Conservation (phyloP, 2,888 invertebrate genomes). For the Thysanoteuthis rhombus region DNA sequence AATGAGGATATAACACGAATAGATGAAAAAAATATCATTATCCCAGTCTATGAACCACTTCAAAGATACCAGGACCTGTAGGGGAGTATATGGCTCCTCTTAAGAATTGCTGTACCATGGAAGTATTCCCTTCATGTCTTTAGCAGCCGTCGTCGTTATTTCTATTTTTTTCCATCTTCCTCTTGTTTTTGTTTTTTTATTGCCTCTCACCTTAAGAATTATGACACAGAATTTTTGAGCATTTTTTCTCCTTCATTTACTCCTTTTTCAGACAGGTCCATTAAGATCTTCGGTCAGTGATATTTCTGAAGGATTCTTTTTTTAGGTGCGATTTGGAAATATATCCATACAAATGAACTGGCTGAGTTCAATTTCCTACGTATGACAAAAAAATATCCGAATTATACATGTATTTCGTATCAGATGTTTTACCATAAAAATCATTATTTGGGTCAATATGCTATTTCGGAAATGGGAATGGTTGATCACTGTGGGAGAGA, state of each 20-base stretch:
- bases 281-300: background rate
- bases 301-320: background rate
- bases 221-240: background rate
- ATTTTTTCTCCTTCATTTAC: background rate
- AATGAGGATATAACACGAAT: too few relatives aligned
- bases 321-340: background rate
- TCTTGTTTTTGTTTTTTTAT: too few relatives aligned
- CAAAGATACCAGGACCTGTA: too few relatives aligned
- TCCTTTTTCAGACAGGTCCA: background rate
- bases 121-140: too few relatives aligned
- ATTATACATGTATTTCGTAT: background rate
- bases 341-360: background rate
- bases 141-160: too few relatives aligned
- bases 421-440: background rate
- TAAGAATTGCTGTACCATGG: too few relatives aligned
- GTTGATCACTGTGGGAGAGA: background rate
- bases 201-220: too few relatives aligned
- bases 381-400: background rate
- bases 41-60: too few relatives aligned
- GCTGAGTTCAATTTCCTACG: background rate
- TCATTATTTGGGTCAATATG: background rate
- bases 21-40: too few relatives aligned
- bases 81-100: too few relatives aligned
- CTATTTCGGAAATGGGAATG: background rate
- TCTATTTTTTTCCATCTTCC: too few relatives aligned